These are phyloP conservation scores for Rousettus leschenaultii DNA, from an alignment of 2,113 vertebrate genomes.

Conservation along the genomic window DNA sequence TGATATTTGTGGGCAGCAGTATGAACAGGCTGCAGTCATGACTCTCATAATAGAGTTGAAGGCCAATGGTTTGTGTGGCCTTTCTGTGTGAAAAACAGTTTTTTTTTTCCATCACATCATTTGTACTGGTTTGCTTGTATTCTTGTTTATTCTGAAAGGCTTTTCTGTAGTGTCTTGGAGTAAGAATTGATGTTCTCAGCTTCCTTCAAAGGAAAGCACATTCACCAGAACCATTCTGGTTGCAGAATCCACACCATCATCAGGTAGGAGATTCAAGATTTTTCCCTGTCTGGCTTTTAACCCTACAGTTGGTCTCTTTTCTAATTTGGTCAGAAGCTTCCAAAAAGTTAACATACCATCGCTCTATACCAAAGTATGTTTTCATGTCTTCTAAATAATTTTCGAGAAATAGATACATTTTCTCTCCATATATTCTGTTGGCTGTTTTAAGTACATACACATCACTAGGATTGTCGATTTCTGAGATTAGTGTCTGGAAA, in stretches of 20 bases:
- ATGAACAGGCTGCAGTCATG: slow-evolving; percentile 90
- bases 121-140: slow-evolving; percentile 82
- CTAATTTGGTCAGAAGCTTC: no score
- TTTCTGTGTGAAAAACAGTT: slow-evolving; percentile 73
- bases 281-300: no score
- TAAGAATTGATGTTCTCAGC: no score
- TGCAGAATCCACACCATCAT: no score
- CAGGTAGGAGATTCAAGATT: no score
- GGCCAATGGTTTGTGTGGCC: slow-evolving; percentile 76
- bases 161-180: no score
- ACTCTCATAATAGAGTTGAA: slow-evolving; percentile 87
- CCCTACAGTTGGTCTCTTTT: no score
- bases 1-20: slow-evolving; percentile 84
- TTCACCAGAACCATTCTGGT: no score
- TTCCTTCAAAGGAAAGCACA: no score
- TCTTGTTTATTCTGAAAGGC: slow-evolving; percentile 70
- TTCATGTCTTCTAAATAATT: no score
- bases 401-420: slow-evolving; percentile 69
- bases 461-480: slow-evolving; percentile 75
- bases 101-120: slow-evolving; percentile 85
- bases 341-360: no score
- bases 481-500: slow-evolving; percentile 77
- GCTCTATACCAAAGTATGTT: no score
- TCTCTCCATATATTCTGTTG: slow-evolving; percentile 78
- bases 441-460: slow-evolving; percentile 77